Percentiles rank a stretch among this genome's conserved stretches.
These are phyloP conservation scores for Rhinella marina DNA, from an alignment of 2,797 vertebrate genomes.

Conservation along the genomic window DNA sequence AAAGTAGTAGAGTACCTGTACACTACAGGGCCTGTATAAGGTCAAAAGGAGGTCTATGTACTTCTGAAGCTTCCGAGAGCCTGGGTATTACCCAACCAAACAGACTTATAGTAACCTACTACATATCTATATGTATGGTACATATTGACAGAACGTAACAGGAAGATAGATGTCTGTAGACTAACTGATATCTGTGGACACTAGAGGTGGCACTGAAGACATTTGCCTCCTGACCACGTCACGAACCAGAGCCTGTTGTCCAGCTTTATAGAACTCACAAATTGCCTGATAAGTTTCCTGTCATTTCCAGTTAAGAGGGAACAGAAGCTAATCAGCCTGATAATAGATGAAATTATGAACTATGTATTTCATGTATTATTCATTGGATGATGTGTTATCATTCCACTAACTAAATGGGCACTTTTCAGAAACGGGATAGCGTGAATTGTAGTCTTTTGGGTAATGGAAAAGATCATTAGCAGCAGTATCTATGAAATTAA, in stretches of 20 bases:
- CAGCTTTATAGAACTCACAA: background rate
- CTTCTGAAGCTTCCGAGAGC: too few relatives aligned
- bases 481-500: conserved; percentile 10
- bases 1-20: too few relatives aligned
- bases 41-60: too few relatives aligned
- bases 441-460: background rate
- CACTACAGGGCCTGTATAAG: too few relatives aligned
- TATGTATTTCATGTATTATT: conserved; percentile 21
- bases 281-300: conserved; percentile 26
- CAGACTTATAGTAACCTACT: background rate
- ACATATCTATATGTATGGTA: background rate
- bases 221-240: background rate
- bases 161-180: background rate
- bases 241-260: background rate
- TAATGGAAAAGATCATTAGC: background rate
- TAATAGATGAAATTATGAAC: conserved; percentile 7
- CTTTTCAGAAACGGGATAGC: background rate
- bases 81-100: too few relatives aligned
- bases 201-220: background rate
- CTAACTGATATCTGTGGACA: background rate
- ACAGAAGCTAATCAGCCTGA: conserved; percentile 17
- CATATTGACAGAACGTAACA: background rate
- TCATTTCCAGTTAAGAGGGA: conserved; percentile 19
- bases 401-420: background rate
- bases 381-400: background rate